phyloP scores from a whole-genome alignment of 1,140 invertebrate genomes.

The Harlomillsia oculata region DNA sequence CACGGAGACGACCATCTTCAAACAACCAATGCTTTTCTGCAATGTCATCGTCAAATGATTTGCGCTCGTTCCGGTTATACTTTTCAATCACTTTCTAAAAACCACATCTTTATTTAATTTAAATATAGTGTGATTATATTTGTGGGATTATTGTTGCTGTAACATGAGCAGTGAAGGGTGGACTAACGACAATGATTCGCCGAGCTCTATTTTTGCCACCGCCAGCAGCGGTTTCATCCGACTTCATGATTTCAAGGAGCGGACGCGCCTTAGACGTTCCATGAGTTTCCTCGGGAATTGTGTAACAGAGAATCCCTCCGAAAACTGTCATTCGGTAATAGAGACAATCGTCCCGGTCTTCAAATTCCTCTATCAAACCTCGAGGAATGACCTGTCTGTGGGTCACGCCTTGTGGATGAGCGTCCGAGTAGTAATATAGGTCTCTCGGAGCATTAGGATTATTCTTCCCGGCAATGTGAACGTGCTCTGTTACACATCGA shows the following conservation, averaged over 20 bases:
- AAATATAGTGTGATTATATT: background rate
- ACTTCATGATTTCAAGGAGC: constrained; percentile 17
- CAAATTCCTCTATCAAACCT: constrained; percentile 55
- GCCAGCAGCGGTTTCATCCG: constrained; percentile 9
- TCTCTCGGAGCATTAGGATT: constrained; percentile 50
- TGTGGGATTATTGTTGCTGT: background rate
- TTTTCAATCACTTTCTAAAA: constrained; percentile 49
- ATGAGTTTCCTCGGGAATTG: constrained; percentile 37
- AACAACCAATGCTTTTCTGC: constrained; percentile 41
- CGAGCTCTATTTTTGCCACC: constrained; percentile 11
- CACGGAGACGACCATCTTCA: constrained; percentile 16
- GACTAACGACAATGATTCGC: constrained; percentile 25
- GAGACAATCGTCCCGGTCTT: constrained; percentile 52
- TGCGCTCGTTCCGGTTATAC: constrained; percentile 48
- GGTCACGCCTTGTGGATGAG: constrained; percentile 55
- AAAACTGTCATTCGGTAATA: constrained; percentile 45
- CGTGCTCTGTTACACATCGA: constrained; percentile 48
- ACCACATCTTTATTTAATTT: background rate
- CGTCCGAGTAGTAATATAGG: constrained; percentile 58
- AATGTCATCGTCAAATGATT: constrained; percentile 48
- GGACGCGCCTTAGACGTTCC: constrained; percentile 37
- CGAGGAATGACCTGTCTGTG: constrained; percentile 49
- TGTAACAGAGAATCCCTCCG: constrained; percentile 35
- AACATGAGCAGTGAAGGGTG: too few species aligned
- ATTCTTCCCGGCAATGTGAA: constrained; percentile 45